A percentile compares a stretch with the other conserved stretches of the same genome.
Evolutionary conservation across 2,797 vertebrate genomes (phyloP).

Genomic region (Cyclura pinguis): DNA sequence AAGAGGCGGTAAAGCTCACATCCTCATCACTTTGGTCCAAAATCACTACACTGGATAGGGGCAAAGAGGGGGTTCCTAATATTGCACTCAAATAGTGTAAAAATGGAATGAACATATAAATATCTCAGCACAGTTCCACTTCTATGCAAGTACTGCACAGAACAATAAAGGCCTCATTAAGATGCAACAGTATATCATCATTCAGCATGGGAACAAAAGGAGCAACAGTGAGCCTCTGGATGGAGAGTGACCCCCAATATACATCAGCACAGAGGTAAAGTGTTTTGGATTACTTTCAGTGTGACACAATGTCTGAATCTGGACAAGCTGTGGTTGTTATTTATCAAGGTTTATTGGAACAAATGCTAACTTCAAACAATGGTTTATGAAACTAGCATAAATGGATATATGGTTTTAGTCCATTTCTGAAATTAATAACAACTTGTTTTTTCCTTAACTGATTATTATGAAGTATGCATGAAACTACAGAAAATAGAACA

Average conservation of each 20-base stretch:
- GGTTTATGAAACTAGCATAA: neutral
- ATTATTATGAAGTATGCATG: neutral
- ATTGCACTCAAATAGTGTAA: neutral
- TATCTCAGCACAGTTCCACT: neutral
- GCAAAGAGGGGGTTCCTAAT: neutral
- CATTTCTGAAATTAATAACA: neutral
- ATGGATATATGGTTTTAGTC: neutral
- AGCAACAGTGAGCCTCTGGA: neutral
- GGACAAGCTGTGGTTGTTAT: neutral
- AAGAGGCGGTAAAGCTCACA: neutral
- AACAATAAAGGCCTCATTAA: neutral
- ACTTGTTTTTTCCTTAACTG: neutral
- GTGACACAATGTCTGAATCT: no score
- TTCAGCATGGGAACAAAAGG: neutral
- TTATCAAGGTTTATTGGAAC: neutral
- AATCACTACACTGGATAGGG: neutral
- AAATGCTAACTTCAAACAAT: neutral
- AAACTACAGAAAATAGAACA: neutral
- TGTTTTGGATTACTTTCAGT: no score
- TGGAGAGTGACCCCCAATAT: neutral
- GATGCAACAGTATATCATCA: neutral
- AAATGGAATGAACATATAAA: no score
- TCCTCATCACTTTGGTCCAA: neutral
- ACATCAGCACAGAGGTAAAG: neutral
- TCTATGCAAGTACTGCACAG: neutral